Evolutionary conservation across 2,113 vertebrate genomes (phyloP).

Genomic region (Tetrax tetrax): DNA sequence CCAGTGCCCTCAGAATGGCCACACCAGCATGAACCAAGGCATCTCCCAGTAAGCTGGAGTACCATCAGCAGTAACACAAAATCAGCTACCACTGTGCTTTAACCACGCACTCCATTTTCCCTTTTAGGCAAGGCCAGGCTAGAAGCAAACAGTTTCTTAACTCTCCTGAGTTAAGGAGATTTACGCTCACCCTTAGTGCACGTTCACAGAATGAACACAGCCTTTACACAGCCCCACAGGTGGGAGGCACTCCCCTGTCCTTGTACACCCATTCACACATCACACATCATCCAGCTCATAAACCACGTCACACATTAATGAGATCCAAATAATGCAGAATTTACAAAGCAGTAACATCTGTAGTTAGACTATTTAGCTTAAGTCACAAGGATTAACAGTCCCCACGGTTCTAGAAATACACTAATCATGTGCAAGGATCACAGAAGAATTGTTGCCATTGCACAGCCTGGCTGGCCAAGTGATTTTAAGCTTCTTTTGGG

Average conservation of each 20-base stretch:
- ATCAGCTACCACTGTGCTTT: background rate
- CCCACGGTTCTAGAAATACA: background rate
- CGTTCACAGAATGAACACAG: background rate
- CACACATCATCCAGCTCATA: background rate
- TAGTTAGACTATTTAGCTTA: background rate
- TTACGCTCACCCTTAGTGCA: background rate
- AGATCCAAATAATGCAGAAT: background rate
- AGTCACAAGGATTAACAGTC: constrained; percentile 33
- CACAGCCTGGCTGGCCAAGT: background rate
- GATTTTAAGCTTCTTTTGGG: constrained; percentile 45
- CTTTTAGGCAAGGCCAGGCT: background rate
- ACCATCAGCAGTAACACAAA: background rate
- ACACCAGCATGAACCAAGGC: background rate
- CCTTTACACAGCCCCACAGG: background rate
- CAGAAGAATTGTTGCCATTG: constrained; percentile 4
- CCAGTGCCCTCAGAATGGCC: background rate
- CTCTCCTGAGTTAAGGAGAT: background rate
- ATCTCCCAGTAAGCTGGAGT: background rate
- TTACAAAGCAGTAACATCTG: constrained; percentile 22
- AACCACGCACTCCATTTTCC: background rate
- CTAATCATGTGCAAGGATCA: background rate
- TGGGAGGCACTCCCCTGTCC: background rate
- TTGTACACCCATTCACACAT: background rate
- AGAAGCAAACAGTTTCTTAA: background rate
- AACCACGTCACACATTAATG: background rate